phyloP scores from a whole-genome alignment of 1,140 invertebrate species.

The Bombus impatiens region DNA sequence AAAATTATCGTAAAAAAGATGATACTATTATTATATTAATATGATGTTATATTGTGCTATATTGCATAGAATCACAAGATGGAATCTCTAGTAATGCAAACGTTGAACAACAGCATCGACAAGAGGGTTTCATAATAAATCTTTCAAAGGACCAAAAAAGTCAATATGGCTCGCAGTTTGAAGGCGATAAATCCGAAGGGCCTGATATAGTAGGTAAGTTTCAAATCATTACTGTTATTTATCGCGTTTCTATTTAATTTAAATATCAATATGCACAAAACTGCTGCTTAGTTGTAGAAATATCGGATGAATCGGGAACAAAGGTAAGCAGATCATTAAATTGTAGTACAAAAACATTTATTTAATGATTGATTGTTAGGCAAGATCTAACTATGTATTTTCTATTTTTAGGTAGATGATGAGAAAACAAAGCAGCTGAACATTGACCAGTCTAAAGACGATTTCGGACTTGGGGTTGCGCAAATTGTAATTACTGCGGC shows the following conservation, averaged over 20 bases:
- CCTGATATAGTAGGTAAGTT: conserved; percentile 83
- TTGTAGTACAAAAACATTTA: neutral
- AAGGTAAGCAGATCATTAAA: conserved; percentile 66
- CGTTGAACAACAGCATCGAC: conserved; percentile 62
- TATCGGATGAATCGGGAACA: conserved; percentile 74
- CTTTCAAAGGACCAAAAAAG: conserved; percentile 88
- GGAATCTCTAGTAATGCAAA: conserved; percentile 60
- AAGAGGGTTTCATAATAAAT: conserved; percentile 87
- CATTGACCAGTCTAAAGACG: conserved; percentile 59
- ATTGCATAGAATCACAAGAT: conserved; percentile 37
- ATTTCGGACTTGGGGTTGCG: conserved; percentile 88
- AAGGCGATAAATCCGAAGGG: conserved; percentile 67
- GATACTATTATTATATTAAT: neutral
- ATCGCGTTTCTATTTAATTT: conserved; percentile 18
- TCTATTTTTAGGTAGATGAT: conserved; percentile 26
- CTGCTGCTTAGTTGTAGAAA: conserved; percentile 77
- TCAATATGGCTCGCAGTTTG: conserved; percentile 89
- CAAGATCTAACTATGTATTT: neutral
- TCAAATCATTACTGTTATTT: neutral
- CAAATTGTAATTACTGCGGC: conserved; percentile 95
- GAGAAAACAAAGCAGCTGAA: conserved; percentile 28
- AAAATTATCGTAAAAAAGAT: neutral
- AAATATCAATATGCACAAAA: conserved; percentile 55
- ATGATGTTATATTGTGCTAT: neutral
- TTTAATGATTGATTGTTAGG: neutral